Base-by-base conservation (phyloP, 2,113 vertebrate genomes). In the Bubo scandiacus region DNA sequence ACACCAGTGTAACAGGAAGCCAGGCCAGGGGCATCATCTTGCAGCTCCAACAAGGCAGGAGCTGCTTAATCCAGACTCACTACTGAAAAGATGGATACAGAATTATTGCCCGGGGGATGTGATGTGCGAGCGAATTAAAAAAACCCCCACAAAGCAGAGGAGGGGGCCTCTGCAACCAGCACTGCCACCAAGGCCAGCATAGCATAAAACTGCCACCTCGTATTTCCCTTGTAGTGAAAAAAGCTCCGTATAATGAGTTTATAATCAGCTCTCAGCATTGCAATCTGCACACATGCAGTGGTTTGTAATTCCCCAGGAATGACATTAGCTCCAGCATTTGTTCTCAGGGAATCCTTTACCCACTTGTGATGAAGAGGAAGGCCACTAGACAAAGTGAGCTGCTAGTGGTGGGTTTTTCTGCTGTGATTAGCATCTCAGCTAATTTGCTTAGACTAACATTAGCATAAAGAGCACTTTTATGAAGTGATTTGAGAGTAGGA, bases 401-500 rank as follows among this genome's bases (percentile, higher is more conserved):
- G 62, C 55, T 85, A 34, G 36, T 54, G n/a, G 21, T 42, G 17
- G 25, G 61, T 27, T 72, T 22, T 36, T 93, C 70, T 81, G 58
- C 67, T 65, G 23, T 45, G 66, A 90, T 85, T 63, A 90, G 36
- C 40, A 82, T 78, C 86, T 72, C 71, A 61, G 62, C 43, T 83
- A 87, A 80, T 90, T 82, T 91, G 36, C 54, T 72, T 58, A 68
- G 81, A 90, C 78, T 90, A 90, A 71, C 34, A 79, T 87, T 87
- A 88, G 6, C 58, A 82, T 82, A 72, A 91, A 82, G 42, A 93
- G 10, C 15, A 80, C 77, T 95, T 93, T 95, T 73, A 94, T 94
- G 52, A 90, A 91, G 87, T 95, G 84, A 93, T 67, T 91, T 88
- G 51, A 79, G 81, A 94, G 73, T 85, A 91, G 74, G 94, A 96